These are phyloP conservation scores for Oryzias sinensis DNA, from an alignment of 2,797 vertebrate species.

Conservation along the genomic window DNA sequence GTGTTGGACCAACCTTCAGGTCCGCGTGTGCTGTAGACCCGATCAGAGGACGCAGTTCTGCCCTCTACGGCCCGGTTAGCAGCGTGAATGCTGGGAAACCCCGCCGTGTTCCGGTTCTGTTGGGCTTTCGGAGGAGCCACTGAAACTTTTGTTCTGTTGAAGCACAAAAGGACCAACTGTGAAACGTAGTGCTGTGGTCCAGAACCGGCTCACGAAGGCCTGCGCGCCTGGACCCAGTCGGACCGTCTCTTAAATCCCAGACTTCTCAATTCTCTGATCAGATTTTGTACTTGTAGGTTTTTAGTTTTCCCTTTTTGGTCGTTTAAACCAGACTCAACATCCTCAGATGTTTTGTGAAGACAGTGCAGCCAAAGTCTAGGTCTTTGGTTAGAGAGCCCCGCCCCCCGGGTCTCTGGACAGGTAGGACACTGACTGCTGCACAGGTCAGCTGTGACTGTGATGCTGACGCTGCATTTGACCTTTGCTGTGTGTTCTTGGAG, in stretches of 20 bases:
- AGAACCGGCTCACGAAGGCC: too few relatives aligned
- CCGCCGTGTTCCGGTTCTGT: conserved; percentile 20
- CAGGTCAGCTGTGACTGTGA: conserved; percentile 34
- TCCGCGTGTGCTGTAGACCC: too few relatives aligned
- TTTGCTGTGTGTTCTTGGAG: conserved; percentile 22
- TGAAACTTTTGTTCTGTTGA: conserved; percentile 2
- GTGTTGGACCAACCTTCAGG: too few relatives aligned
- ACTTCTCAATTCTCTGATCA: background rate
- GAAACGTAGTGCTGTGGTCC: conserved; percentile 39
- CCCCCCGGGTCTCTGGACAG: conserved; percentile 18
- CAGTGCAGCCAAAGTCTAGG: background rate
- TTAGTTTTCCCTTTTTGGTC: background rate
- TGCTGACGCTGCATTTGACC: conserved; percentile 66
- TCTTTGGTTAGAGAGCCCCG: conserved; percentile 17
- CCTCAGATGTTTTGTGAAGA: background rate
- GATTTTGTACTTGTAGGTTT: too few relatives aligned
- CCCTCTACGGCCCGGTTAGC: background rate
- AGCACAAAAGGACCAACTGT: conserved; percentile 35
- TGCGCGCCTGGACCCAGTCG: too few relatives aligned
- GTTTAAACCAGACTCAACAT: background rate
- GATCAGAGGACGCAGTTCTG: background rate
- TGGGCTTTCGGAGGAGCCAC: background rate
- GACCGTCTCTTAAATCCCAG: background rate
- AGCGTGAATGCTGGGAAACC: conserved; percentile 23
- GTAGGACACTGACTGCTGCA: conserved; percentile 43